phyloP scores from a whole-genome alignment of 2,113 vertebrate species.

The Hemiprocne comata region DNA sequence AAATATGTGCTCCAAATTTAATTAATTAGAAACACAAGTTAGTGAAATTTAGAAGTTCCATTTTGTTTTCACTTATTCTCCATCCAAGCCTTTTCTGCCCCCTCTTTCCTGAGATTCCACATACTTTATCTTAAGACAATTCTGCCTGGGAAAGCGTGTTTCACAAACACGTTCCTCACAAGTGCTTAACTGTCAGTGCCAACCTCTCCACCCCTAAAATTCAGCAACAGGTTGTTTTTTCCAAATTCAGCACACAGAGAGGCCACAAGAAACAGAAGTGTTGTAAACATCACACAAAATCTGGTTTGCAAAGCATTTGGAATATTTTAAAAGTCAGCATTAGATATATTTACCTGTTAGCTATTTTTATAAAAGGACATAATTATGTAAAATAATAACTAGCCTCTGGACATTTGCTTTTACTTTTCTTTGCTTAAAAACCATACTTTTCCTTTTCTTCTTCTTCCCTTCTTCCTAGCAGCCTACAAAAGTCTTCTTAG shows the following conservation, averaged over 20 bases:
- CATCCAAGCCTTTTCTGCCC: constrained; percentile 52
- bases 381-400: neutral
- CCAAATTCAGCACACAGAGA: neutral
- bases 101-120: constrained; percentile 50
- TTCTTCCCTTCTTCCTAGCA: neutral
- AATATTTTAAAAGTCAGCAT: neutral
- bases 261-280: neutral
- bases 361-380: neutral
- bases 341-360: neutral
- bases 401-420: neutral
- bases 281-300: neutral
- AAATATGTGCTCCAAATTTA: constrained; percentile 59
- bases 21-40: constrained; percentile 73
- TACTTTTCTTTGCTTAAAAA: neutral
- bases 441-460: neutral
- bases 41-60: constrained; percentile 43
- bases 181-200: neutral
- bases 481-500: neutral
- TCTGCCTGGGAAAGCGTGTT: constrained; percentile 23
- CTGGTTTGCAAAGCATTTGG: neutral
- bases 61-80: constrained; percentile 60
- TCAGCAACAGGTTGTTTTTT: neutral
- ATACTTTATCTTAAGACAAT: constrained; percentile 37
- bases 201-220: constrained; percentile 32
- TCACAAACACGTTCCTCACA: constrained; percentile 6